phyloP scores from a whole-genome alignment of 2,113 vertebrate species.

The Thymallus thymallus region DNA sequence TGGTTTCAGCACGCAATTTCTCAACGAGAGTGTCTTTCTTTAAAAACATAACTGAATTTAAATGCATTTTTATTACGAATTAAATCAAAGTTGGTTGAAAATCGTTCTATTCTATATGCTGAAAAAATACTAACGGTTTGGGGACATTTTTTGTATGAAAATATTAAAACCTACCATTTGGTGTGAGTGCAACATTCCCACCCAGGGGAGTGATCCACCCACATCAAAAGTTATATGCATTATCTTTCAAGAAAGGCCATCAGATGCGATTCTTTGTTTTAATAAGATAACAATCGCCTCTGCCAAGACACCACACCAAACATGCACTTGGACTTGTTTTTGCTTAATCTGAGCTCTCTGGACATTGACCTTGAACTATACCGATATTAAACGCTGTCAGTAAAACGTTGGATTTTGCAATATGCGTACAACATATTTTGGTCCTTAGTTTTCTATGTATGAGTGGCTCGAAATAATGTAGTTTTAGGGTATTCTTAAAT shows the following conservation, averaged over 20 bases:
- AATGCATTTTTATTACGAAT: too few species aligned
- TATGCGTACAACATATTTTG: not conserved
- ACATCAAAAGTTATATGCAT: not conserved
- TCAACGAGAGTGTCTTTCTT: not conserved
- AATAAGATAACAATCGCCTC: not conserved
- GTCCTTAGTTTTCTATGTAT: not conserved
- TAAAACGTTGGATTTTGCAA: not conserved
- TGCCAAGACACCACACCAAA: not conserved
- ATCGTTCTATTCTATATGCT: too few species aligned
- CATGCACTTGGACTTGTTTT: constrained; percentile 49
- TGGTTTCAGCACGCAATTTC: constrained; percentile 46
- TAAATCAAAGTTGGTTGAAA: too few species aligned
- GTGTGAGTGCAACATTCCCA: not conserved
- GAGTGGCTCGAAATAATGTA: constrained; percentile 10
- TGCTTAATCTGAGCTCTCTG: constrained; percentile 16
- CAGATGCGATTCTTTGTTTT: not conserved
- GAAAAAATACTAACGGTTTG: too few species aligned
- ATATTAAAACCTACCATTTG: not conserved
- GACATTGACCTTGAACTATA: constrained; percentile 56
- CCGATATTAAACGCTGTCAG: constrained; percentile 4
- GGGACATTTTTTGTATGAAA: not conserved
- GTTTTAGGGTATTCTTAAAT: constrained; percentile 29
- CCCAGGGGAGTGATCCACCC: not conserved
- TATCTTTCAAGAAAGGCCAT: not conserved
- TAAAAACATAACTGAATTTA: too few species aligned